Base-by-base conservation (phyloP, 2,888 invertebrate species). In the Patella ulyssiponensis region DNA sequence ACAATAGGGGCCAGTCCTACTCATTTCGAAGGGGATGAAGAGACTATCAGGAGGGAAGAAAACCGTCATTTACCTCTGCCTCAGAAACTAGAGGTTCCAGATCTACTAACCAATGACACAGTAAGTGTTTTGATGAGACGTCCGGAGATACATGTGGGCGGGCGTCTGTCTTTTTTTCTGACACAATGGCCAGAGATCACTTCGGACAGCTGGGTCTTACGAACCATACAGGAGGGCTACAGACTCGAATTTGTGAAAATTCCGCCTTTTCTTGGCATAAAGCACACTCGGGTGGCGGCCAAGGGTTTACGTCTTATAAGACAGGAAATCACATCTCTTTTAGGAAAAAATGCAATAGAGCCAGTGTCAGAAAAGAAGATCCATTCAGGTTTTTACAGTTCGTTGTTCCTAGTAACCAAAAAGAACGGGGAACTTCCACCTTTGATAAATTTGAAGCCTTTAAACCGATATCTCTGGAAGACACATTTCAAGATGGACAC, bases 401-500 rank as follows among this genome's bases (percentile, higher is more conserved):
- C 82, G 27, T 75, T 79, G 77, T 82, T 81, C 74, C 74, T 78
- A 52, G 79, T 77, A 27, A 52, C 70, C 54, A 79, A 81, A 54
- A 78, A 79, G 71, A 75, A 56, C 15, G 72, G 64, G 64, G 20
- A 64, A 20, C 64, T 64, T n/a, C 20, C 23, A 20, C 64, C 64
- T 9, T 20, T 64, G 77, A 78, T 78, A 72, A 81, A 80, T 69
- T 71, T 78, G 14, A 81, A 73, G 69, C 82, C 80, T 23, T 79
- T 82, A 69, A 82, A 82, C 75, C 23, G 54, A 77, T 82, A 82
- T 78, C 79, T 82, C 70, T 2, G 20, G 69, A 82, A 78, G 58
- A 75, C 79, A 53, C 79, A 81, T 74, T 82, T 82, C 82, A 82
- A 80, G 58, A 79, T 81, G 79, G 79, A 79, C 71, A 77, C 76